A percentile compares a stretch with the other conserved stretches of the same genome.
Conservation (phyloP, 2,797 vertebrate species). For the Euthynnus affinis region DNA sequence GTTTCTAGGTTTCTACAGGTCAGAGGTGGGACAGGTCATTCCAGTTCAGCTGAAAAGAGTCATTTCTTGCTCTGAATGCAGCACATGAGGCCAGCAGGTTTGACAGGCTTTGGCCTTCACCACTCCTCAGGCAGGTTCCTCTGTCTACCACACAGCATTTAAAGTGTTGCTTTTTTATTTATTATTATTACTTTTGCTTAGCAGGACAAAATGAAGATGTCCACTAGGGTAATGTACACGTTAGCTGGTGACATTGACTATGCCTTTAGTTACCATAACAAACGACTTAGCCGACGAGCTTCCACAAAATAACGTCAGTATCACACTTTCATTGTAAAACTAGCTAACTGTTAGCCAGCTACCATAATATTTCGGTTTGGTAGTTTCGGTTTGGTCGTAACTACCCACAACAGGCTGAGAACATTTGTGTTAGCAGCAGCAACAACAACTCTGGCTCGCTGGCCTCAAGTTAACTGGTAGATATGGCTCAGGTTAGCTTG, state of each 20-base stretch:
- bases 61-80: slow-evolving; percentile 7
- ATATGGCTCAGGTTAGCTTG: slow-evolving; percentile 45
- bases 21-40: slow-evolving; percentile 44
- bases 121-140: background rate
- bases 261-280: background rate
- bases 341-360: slow-evolving; percentile 6
- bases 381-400: background rate
- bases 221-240: background rate
- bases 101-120: slow-evolving; percentile 34
- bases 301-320: background rate
- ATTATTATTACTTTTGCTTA: too few species aligned
- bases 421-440: slow-evolving; percentile 37
- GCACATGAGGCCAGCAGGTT: slow-evolving; percentile 35
- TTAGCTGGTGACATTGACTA: background rate
- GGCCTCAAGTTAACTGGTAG: slow-evolving; percentile 51
- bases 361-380: too few species aligned
- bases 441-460: slow-evolving; percentile 12
- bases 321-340: background rate
- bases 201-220: slow-evolving; percentile 4
- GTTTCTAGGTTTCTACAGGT: background rate
- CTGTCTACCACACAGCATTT: background rate
- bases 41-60: slow-evolving; percentile 21
- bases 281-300: background rate
- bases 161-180: background rate
- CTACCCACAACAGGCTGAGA: slow-evolving; percentile 2